These are phyloP conservation scores for Bagarius yarrelli DNA, from an alignment of 2,113 vertebrate genomes.

Conservation along the genomic window DNA sequence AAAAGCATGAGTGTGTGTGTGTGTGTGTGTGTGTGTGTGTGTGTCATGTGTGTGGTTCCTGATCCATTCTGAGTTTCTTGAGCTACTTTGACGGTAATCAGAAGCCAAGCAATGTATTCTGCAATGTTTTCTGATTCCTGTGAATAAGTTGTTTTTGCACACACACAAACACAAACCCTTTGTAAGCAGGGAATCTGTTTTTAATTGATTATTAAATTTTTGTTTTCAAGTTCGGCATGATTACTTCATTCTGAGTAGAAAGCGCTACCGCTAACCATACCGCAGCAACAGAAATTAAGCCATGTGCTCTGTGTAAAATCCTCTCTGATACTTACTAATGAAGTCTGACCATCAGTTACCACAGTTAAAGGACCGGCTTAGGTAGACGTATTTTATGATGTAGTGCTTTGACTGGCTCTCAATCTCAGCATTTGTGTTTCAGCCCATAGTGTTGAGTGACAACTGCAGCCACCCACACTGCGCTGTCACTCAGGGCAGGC, in stretches of 20 bases:
- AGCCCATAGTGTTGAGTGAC: slow-evolving; percentile 43
- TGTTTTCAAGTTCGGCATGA: slow-evolving; percentile 6
- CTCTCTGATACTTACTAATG: not conserved
- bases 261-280: not conserved
- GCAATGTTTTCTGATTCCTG: slow-evolving; percentile 38
- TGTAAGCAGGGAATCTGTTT: slow-evolving; percentile 8
- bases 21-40: slow-evolving; percentile 36
- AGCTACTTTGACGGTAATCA: slow-evolving; percentile 41
- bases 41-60: slow-evolving; percentile 16
- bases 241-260: not conserved
- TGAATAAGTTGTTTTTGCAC: slow-evolving; percentile 34
- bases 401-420: slow-evolving; percentile 31
- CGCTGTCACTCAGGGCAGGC: slow-evolving; percentile 41
- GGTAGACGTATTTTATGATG: slow-evolving; percentile 24
- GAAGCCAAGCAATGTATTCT: slow-evolving; percentile 40
- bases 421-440: slow-evolving; percentile 38
- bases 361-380: slow-evolving; percentile 2
- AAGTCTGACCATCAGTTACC: slow-evolving; percentile 5
- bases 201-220: slow-evolving; percentile 44
- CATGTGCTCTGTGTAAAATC: not conserved
- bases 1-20: slow-evolving; percentile 7
- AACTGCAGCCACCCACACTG: slow-evolving; percentile 48
- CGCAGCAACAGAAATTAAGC: not conserved
- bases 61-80: slow-evolving; percentile 39
- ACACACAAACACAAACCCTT: not conserved